These are phyloP conservation scores for Callorhinus ursinus DNA, from an alignment of 2,113 vertebrate genomes.

Conservation along the genomic window DNA sequence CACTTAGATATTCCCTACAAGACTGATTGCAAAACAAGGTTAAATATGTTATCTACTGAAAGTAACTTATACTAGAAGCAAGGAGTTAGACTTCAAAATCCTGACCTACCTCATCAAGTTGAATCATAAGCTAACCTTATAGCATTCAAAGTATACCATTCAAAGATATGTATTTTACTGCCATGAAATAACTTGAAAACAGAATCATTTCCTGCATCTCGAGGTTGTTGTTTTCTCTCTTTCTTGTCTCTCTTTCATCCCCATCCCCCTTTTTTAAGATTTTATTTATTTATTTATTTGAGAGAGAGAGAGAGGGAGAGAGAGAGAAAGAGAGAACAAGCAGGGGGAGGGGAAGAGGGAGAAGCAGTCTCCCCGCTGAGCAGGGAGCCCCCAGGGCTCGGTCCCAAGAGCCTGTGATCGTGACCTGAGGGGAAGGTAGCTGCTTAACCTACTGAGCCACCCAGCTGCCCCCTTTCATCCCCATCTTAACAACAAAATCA, in stretches of 20 bases:
- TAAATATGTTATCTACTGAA: background rate
- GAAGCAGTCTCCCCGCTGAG: no score
- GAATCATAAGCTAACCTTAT: background rate
- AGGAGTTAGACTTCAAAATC: background rate
- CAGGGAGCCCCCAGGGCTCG: no score
- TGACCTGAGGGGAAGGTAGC: no score
- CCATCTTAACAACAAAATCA: background rate
- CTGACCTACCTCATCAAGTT: background rate
- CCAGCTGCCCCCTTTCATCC: background rate
- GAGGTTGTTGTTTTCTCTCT: background rate
- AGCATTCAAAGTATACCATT: background rate
- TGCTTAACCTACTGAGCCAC: no score
- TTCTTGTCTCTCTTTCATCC: background rate
- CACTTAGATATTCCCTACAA: background rate
- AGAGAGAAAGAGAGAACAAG: no score
- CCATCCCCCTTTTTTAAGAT: background rate
- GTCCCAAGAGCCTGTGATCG: no score
- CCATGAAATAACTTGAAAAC: background rate
- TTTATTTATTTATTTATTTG: no score
- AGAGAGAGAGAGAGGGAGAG: no score
- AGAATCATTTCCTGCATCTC: background rate
- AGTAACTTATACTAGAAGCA: background rate
- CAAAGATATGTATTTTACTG: background rate
- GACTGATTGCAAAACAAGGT: background rate
- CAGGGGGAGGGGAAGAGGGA: no score